phyloP scores from a whole-genome alignment of 2,113 vertebrate genomes.

The Progne subis region DNA sequence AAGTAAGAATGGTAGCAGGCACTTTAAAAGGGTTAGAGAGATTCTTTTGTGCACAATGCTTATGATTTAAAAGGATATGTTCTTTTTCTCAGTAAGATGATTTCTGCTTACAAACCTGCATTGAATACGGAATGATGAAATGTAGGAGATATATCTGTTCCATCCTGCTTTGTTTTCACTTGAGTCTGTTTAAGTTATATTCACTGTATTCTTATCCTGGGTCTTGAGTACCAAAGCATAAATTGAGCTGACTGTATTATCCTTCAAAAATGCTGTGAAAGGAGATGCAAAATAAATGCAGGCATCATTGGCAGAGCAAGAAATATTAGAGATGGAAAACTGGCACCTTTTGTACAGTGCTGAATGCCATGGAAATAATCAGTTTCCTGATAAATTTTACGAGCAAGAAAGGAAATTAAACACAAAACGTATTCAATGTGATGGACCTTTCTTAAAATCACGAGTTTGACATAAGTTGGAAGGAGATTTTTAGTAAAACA shows the following conservation, averaged over 20 bases:
- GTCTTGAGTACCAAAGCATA: slow-evolving; percentile 10
- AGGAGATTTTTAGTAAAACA: not conserved
- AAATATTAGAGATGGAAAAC: slow-evolving; percentile 20
- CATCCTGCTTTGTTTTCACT: not conserved
- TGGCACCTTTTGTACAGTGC: not conserved
- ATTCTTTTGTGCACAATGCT: not conserved
- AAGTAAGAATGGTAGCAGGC: not conserved
- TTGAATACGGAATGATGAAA: not conserved
- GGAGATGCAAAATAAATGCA: slow-evolving; percentile 38
- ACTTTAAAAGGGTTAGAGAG: not conserved
- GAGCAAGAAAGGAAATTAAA: slow-evolving; percentile 62
- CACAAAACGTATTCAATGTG: not conserved
- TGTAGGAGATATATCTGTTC: not conserved
- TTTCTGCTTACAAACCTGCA: not conserved
- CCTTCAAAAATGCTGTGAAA: slow-evolving; percentile 16
- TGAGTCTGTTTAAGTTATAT: not conserved
- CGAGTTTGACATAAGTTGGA: not conserved
- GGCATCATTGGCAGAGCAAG: slow-evolving; percentile 15
- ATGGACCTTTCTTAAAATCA: not conserved
- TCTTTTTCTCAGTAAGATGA: not conserved
- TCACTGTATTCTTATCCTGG: not conserved
- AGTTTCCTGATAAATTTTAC: slow-evolving; percentile 14
- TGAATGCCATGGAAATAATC: slow-evolving; percentile 58
- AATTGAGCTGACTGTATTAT: slow-evolving; percentile 38
- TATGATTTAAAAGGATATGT: not conserved